Conservation (phyloP, 2,113 vertebrate species). For the Oxygymnocypris stewartii region DNA sequence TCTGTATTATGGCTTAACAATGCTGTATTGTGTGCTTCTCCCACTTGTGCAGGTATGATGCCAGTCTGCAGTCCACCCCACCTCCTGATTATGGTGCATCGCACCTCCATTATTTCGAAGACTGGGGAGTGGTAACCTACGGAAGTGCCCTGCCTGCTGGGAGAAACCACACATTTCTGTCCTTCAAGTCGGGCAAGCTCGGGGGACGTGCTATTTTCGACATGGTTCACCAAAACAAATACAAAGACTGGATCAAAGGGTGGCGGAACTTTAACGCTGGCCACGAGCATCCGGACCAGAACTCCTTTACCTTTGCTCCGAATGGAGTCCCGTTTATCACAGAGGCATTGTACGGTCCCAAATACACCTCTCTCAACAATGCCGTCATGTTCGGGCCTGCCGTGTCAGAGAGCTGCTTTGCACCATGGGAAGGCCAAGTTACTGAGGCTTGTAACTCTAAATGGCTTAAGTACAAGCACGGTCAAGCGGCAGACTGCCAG, state of each 20-base stretch:
- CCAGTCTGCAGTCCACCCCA: slow-evolving; percentile 79
- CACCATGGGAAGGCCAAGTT: slow-evolving; percentile 93
- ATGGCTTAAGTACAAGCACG: slow-evolving; percentile 94
- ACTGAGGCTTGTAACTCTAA: slow-evolving; percentile 96
- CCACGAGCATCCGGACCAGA: slow-evolving; percentile 97
- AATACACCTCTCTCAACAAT: slow-evolving; percentile 94
- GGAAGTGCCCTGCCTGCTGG: slow-evolving; percentile 85
- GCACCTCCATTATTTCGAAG: slow-evolving; percentile 90
- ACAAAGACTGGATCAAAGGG: slow-evolving; percentile 94
- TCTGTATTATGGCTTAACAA: not conserved
- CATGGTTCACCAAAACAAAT: slow-evolving; percentile 92
- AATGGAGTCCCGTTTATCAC: slow-evolving; percentile 94
- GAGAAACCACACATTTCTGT: slow-evolving; percentile 88
- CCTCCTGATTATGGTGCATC: slow-evolving; percentile 87
- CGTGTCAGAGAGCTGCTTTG: slow-evolving; percentile 84
- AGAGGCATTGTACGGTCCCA: slow-evolving; percentile 95
- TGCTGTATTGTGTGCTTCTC: not conserved
- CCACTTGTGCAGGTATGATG: slow-evolving; percentile 84
- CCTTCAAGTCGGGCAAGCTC: slow-evolving; percentile 97
- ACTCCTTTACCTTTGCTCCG: slow-evolving; percentile 94
- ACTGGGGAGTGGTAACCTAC: slow-evolving; percentile 98
- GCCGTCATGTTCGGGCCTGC: slow-evolving; percentile 87
- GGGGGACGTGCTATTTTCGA: slow-evolving; percentile 96
- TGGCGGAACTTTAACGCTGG: slow-evolving; percentile 98
- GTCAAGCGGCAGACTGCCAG: slow-evolving; percentile 84